Percentiles rank a stretch among this genome's conserved stretches.
These are phyloP conservation scores for Rhagonycha fulva DNA, from an alignment of 2,888 invertebrate genomes.

Conservation along the genomic window DNA sequence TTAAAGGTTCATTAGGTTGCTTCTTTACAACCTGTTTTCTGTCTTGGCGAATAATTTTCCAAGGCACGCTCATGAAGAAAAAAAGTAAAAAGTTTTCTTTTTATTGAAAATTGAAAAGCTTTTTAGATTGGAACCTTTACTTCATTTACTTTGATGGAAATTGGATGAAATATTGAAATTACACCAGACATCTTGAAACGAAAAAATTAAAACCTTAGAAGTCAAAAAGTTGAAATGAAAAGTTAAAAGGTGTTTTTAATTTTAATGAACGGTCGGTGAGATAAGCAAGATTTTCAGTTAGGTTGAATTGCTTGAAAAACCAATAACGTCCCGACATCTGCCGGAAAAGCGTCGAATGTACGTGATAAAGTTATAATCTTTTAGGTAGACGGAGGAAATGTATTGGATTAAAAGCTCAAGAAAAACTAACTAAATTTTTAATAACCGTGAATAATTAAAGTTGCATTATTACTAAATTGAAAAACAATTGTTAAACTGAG, in stretches of 20 bases:
- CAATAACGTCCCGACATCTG: slow-evolving; percentile 6
- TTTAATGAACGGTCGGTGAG: background rate
- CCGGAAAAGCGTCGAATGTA: background rate
- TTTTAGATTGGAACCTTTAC: background rate
- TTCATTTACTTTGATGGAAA: background rate
- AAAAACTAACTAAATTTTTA: too few species aligned
- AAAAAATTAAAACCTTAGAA: background rate
- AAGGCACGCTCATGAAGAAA: background rate
- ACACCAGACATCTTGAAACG: background rate
- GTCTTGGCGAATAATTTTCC: slow-evolving; percentile 5
- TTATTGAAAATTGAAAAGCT: background rate
- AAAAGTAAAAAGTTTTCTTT: background rate
- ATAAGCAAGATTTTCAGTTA: too few species aligned
- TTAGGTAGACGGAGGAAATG: background rate
- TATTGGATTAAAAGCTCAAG: background rate
- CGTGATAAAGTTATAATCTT: background rate
- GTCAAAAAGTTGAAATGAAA: background rate
- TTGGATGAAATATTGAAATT: background rate
- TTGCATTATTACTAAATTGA: too few species aligned
- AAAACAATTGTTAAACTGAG: too few species aligned
- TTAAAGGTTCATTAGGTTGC: slow-evolving; percentile 34
- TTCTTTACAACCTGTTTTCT: slow-evolving; percentile 25
- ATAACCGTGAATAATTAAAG: too few species aligned
- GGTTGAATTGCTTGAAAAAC: background rate
- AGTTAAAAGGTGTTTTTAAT: background rate